phyloP scores from a whole-genome alignment of 2,797 vertebrate species.

The Schizothorax lantsangensis region DNA sequence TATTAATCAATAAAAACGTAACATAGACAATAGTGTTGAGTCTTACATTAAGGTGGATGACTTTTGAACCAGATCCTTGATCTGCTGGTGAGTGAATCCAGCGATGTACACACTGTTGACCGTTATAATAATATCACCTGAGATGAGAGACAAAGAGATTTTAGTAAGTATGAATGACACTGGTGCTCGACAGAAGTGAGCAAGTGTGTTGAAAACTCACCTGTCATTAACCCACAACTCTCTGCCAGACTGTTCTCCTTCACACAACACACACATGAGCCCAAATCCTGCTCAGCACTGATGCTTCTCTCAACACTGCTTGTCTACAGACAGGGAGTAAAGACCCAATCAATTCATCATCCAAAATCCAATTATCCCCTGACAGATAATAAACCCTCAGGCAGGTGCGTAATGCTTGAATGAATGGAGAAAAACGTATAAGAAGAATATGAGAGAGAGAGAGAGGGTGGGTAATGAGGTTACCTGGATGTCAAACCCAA shows the following conservation, averaged over 20 bases:
- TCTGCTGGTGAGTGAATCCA: conserved; percentile 79
- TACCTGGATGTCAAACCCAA: conserved; percentile 90
- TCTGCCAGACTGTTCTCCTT: conserved; percentile 80
- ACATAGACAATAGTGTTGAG: background rate
- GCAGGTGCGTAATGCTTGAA: conserved; percentile 18
- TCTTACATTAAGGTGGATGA: conserved; percentile 79
- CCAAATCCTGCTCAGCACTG: conserved; percentile 64
- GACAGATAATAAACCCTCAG: conserved; percentile 32
- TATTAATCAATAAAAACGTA: background rate
- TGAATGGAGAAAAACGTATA: conserved; percentile 11
- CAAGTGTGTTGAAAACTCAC: conserved; percentile 64
- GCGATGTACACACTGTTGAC: conserved; percentile 76
- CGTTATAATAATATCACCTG: conserved; percentile 81
- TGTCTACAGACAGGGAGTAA: conserved; percentile 68
- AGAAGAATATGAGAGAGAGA: background rate
- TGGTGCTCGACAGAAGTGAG: background rate
- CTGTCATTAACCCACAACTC: conserved; percentile 76
- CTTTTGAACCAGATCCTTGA: conserved; percentile 80
- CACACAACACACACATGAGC: conserved; percentile 77
- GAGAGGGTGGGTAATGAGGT: conserved; percentile 19
- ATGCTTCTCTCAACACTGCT: conserved; percentile 68
- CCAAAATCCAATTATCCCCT: conserved; percentile 30
- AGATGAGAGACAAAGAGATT: conserved; percentile 8
- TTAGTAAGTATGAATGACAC: background rate
- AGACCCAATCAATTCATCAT: conserved; percentile 34